phyloP scores from a whole-genome alignment of 2,113 vertebrate species.

The Athene noctua region DNA sequence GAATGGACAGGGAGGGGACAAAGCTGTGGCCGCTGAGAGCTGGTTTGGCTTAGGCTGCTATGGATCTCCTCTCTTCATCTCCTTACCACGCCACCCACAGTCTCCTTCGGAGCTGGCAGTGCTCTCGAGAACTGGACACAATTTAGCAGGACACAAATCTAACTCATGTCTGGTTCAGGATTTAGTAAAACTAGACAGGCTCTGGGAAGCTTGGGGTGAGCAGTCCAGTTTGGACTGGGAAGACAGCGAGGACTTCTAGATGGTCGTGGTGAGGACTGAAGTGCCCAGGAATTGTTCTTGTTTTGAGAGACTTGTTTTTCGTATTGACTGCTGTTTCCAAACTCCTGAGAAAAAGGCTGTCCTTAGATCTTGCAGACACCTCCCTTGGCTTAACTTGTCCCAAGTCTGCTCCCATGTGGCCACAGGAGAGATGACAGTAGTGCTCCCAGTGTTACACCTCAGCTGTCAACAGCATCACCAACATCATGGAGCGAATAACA shows the following conservation, averaged over 20 bases:
- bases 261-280: neutral
- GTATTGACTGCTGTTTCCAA: neutral
- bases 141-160: neutral
- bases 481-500: neutral
- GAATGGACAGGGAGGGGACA: neutral
- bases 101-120: neutral
- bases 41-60: neutral
- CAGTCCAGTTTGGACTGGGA: neutral
- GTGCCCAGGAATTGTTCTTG: neutral
- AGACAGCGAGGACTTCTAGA: neutral
- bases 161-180: neutral
- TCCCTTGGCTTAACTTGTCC: neutral
- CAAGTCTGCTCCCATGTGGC: constrained; percentile 46
- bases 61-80: neutral
- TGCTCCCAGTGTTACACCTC: neutral
- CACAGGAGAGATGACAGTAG: neutral
- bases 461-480: too few relatives aligned
- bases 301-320: neutral
- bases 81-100: neutral
- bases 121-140: neutral
- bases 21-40: neutral
- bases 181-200: neutral
- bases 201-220: neutral
- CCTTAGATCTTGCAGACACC: neutral
- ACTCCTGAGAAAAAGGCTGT: neutral